Evolutionary conservation across 1,140 invertebrate species (phyloP), one percentile per base, ranked within the genome.

Genomic region (Leucophenga varia): DNA sequence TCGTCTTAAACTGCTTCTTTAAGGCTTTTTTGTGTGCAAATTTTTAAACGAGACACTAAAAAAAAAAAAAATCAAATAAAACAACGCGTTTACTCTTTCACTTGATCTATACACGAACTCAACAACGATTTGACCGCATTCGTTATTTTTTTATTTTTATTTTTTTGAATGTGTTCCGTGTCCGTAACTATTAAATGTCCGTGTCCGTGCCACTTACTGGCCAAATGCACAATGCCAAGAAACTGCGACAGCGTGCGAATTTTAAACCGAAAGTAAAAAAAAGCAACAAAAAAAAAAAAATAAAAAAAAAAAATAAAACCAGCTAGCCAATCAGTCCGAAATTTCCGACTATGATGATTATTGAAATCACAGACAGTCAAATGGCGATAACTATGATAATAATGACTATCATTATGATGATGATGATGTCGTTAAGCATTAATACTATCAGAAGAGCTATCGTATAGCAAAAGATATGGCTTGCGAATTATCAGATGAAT

Each of bases 171-270:
- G 32, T n/a, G 17, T 31, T 34, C 30, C 28, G 21, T n/a, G n/a
- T n/a, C n/a, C n/a, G n/a, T n/a, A n/a, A 25, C 5, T 25, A 6
- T 25, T 25, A 10, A 6, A 25, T 10, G 22, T 10, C 10, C 22
- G 22, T 25, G n/a, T 25, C 22, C 22, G 22, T 25, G 22, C 34
- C 39, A 25, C 22, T 47, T 21, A 22, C 20, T 43, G 49, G 43
- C 31, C 44, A 52, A 47, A 47, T 50, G 43, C 54, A 63, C 61
- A 72, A 72, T 72, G 69, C 64, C 69, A 72, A 72, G 64, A 69
- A 69, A 67, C 58, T 52, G 69, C 64, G 64, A 69, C 64, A 69
- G 57, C 58, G 63, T 65, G 69, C 69, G 64, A 69, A 72, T 69
- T 72, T 72, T 59, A 72, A 72, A 64, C 59, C 30, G 34, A 45